phyloP scores from a whole-genome alignment of 2,888 invertebrate genomes.

The Spatulosminthurus flaviceps region DNA sequence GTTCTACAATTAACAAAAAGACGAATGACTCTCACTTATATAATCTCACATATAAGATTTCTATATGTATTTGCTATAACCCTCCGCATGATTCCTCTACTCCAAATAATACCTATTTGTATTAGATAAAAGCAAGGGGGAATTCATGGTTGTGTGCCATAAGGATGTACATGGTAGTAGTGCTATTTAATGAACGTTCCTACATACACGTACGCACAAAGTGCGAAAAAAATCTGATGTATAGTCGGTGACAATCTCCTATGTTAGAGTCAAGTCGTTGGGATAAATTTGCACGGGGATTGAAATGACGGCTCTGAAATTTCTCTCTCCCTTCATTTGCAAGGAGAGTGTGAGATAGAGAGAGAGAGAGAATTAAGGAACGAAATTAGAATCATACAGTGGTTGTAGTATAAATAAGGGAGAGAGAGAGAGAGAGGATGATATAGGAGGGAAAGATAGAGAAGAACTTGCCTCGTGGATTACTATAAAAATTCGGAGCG shows the following conservation, averaged over 20 bases:
- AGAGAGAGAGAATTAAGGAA: not conserved
- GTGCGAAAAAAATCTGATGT: not conserved
- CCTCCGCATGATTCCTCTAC: too few relatives aligned
- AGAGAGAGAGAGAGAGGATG: not conserved
- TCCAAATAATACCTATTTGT: too few relatives aligned
- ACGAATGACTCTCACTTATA: constrained; percentile 38
- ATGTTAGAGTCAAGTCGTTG: constrained; percentile 18
- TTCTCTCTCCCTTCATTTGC: not conserved
- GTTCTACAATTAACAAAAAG: constrained; percentile 36
- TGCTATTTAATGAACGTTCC: not conserved
- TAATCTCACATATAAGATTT: too few relatives aligned
- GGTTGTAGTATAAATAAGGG: constrained; percentile 26
- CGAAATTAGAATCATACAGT: constrained; percentile 26
- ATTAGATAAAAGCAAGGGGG: too few relatives aligned
- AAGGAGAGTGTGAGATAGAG: not conserved
- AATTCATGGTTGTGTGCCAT: too few relatives aligned
- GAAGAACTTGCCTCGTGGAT: constrained; percentile 43
- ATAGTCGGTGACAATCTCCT: not conserved
- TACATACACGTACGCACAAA: not conserved
- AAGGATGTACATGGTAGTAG: too few relatives aligned
- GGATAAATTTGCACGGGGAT: constrained; percentile 35
- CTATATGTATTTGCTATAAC: not conserved
- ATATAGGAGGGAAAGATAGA: not conserved
- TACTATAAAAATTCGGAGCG: constrained; percentile 44
- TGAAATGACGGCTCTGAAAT: constrained; percentile 23